These are phyloP conservation scores for Diaphora mendica DNA, from an alignment of 2,888 invertebrate genomes.

Conservation along the genomic window DNA sequence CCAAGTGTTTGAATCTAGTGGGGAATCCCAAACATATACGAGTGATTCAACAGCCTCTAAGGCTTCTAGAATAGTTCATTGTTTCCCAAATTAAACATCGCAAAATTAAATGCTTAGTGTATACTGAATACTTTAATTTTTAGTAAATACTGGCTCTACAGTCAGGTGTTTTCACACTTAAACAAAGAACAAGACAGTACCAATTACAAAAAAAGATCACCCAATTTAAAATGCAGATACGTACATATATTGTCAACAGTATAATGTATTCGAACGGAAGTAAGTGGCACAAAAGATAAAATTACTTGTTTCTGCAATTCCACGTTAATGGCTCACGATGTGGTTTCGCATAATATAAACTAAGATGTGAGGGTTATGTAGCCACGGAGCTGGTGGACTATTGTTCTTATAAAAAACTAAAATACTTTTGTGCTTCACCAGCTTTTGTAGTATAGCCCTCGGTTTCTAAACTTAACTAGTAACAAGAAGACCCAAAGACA, in stretches of 20 bases:
- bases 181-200: conserved; percentile 4
- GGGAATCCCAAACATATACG: no score
- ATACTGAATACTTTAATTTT: not conserved
- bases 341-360: conserved; percentile 76
- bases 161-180: not conserved
- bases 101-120: not conserved
- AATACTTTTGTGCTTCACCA: not conserved
- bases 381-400: conserved; percentile 39
- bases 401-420: not conserved
- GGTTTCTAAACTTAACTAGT: not conserved
- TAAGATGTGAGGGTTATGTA: conserved; percentile 73
- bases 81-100: not conserved
- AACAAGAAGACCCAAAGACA: not conserved
- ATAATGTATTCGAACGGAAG: conserved; percentile 82
- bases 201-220: conserved; percentile 27
- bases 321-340: conserved; percentile 70
- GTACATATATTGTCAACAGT: conserved; percentile 48
- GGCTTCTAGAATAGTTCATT: not conserved
- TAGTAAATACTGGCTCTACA: not conserved
- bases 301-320: conserved; percentile 76
- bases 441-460: not conserved
- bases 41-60: no score
- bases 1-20: no score
- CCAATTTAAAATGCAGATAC: conserved; percentile 38
- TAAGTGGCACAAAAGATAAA: conserved; percentile 74